Evolutionary conservation across 2,888 invertebrate species (phyloP), one percentile per base, ranked within the genome.

Genomic region (Molanna angustata): DNA sequence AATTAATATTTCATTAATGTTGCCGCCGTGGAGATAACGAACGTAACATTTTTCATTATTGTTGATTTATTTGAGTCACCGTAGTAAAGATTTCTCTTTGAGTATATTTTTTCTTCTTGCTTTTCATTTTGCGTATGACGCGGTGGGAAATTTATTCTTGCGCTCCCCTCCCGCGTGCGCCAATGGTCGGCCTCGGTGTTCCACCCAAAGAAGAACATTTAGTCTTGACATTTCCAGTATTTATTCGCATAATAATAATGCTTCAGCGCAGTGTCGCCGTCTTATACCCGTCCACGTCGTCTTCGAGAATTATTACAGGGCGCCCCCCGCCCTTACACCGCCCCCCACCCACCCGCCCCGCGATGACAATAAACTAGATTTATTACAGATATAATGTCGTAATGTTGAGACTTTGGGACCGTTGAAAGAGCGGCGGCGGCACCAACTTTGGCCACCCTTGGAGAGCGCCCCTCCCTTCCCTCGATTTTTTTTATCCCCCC

Each of bases 241-340:
- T 80, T 80, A 80, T 80, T 78, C 80, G 79, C 80, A 80, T 80
- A 80, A 80, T 80, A 80, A 80, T 80, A 79, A 76, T 75, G 73
- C 76, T 74, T 75, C 73, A 74, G 69, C 69, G 71, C 71, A 50
- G 60, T 52, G 71, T 66, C 70, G 72, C 69, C 72, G 53, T 58
- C 56, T 59, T 59, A 57, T 59, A 61, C 60, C 59, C 61, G 75
- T 71, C 62, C 62, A 60, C 69, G 72, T 70, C 70, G 69, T 68
- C 66, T 67, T 66, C 70, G 71, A 73, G 74, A 74, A 70, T 74
- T 74, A 75, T 74, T 64, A 73, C 70, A 65, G 64, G 40, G 50
- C 52, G 57, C 72, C 65, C 56, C 64, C 57, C 44, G 35, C 51
- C 58, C 72, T 72, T 69, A 64, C 56, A 57, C 62, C 64, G 60